phyloP scores from a whole-genome alignment of 2,797 vertebrate species.

The Chromis chromis region DNA sequence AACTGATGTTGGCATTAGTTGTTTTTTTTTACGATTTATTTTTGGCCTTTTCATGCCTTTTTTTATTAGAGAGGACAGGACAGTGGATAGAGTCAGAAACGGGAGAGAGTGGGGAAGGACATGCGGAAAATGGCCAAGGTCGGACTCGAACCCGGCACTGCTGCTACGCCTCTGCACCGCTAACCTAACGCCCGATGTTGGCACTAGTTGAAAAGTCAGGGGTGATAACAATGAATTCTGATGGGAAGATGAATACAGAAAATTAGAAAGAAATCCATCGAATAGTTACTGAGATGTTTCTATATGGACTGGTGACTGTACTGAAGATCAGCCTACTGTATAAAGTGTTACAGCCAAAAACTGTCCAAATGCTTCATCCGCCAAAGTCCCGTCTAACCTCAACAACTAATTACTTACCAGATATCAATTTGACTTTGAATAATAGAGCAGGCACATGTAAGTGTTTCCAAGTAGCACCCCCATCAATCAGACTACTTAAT shows the following conservation, averaged over 20 bases:
- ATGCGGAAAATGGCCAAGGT: too few species aligned
- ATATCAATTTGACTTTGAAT: constrained; percentile 27
- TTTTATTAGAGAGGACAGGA: too few species aligned
- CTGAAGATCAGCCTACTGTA: neutral
- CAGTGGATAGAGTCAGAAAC: too few species aligned
- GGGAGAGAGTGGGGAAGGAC: too few species aligned
- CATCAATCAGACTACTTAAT: constrained; percentile 26
- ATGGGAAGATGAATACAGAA: neutral
- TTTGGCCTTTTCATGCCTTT: too few species aligned
- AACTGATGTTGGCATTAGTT: too few species aligned
- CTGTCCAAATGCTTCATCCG: neutral
- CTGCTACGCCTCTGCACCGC: too few species aligned
- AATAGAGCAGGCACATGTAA: constrained; percentile 15
- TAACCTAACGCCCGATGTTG: too few species aligned
- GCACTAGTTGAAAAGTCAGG: too few species aligned
- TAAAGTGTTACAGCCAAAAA: neutral
- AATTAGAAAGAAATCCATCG: neutral
- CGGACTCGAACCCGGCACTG: too few species aligned
- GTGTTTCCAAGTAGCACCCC: constrained; percentile 17
- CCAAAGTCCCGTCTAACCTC: neutral
- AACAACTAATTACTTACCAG: constrained; percentile 20
- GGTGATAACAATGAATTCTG: neutral
- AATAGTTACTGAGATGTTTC: neutral
- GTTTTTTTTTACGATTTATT: too few species aligned
- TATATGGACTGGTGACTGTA: neutral